Conservation (phyloP, 2,113 vertebrate genomes). For the Aphyosemion australe region DNA sequence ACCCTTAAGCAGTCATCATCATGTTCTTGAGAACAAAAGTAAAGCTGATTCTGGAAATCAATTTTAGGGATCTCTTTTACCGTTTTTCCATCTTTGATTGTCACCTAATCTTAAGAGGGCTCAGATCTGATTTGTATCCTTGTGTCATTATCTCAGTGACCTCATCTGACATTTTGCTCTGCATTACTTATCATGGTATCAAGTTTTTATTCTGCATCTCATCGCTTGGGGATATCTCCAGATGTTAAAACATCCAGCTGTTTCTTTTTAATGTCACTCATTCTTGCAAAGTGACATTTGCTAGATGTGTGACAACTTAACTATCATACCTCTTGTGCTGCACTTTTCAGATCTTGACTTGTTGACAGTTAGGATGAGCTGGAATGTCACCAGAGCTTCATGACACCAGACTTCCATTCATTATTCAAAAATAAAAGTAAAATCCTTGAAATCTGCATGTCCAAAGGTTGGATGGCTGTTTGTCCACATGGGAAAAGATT, state of each 20-base stretch:
- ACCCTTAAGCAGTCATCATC: too few relatives aligned
- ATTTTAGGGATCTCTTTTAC: background rate
- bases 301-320: background rate
- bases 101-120: background rate
- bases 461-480: background rate
- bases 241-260: background rate
- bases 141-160: constrained; percentile 18
- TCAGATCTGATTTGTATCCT: constrained; percentile 2
- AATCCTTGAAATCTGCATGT: background rate
- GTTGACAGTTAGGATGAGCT: constrained; percentile 23
- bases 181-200: background rate
- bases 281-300: constrained; percentile 34
- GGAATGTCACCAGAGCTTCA: constrained; percentile 26
- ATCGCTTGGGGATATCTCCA: fast-evolving
- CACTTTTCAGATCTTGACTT: constrained; percentile 12
- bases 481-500: background rate
- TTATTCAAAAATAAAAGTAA: background rate
- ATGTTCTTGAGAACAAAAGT: background rate
- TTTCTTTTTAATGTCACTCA: constrained; percentile 21
- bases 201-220: background rate
- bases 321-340: background rate
- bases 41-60: background rate
- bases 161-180: constrained; percentile 20
- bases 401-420: background rate
- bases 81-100: background rate